Evolutionary conservation across 2,888 invertebrate species (phyloP).

Genomic region (Terebella lapidaria): DNA sequence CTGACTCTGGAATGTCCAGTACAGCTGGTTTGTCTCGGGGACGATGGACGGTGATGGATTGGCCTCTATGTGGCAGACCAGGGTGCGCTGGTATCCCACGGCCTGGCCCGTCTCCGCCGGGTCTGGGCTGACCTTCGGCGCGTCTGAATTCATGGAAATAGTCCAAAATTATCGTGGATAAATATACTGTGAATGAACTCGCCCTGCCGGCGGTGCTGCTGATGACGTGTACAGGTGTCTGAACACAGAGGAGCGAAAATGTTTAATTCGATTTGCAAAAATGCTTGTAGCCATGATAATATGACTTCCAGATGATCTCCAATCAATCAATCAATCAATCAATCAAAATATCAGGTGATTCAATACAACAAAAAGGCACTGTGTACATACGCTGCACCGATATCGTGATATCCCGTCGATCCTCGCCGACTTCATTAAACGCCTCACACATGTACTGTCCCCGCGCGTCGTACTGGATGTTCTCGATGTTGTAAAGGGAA

Average conservation of each 20-base stretch:
- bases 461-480: conserved; percentile 13
- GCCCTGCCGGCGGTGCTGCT: neutral
- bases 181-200: neutral
- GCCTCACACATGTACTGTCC: conserved; percentile 25
- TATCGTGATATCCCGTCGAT: conserved; percentile 17
- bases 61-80: conserved; percentile 19
- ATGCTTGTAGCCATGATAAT: too few species aligned
- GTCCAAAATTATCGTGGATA: neutral
- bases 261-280: too few species aligned
- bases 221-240: neutral
- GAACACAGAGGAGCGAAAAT: neutral
- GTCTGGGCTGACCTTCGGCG: conserved; percentile 16
- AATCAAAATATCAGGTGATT: neutral
- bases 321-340: neutral
- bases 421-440: conserved; percentile 20
- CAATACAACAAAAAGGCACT: neutral
- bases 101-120: conserved; percentile 10
- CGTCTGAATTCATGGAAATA: conserved; percentile 5
- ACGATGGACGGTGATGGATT: conserved; percentile 17
- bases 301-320: too few species aligned
- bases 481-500: conserved; percentile 8
- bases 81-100: conserved; percentile 20
- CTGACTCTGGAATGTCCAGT: conserved; percentile 11
- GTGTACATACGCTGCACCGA: conserved; percentile 20
- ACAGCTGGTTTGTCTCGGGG: conserved; percentile 10